Percentiles rank a stretch among this genome's conserved stretches.
Evolutionary conservation across 2,888 invertebrate genomes (phyloP).

Genomic region (Mechanitis messenoides): DNA sequence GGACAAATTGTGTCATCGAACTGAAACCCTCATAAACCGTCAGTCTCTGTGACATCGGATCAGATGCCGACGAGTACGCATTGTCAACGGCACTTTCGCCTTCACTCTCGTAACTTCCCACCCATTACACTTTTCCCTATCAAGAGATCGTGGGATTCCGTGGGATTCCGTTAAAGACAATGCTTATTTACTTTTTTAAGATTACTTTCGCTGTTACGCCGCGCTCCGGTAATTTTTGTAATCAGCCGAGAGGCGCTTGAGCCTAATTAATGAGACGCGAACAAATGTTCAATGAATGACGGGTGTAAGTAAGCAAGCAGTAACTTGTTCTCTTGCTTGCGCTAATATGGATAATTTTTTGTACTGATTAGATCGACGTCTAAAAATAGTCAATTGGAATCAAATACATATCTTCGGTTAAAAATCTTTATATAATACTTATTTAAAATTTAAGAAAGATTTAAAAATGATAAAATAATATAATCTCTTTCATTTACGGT

Average conservation of each 20-base stretch:
- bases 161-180: constrained; percentile 60
- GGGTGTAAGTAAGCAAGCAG: constrained; percentile 9
- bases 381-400: neutral
- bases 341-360: neutral
- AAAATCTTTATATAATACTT: too few species aligned
- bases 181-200: constrained; percentile 61
- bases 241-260: constrained; percentile 41
- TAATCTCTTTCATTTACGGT: too few species aligned
- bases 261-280: constrained; percentile 36
- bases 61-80: constrained; percentile 32
- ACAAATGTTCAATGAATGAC: constrained; percentile 24
- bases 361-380: neutral
- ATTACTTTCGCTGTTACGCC: constrained; percentile 66
- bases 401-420: too few species aligned
- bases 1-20: constrained; percentile 25
- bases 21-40: constrained; percentile 33
- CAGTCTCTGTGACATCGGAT: constrained; percentile 15
- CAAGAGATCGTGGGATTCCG: constrained; percentile 68
- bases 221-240: constrained; percentile 53
- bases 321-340: constrained; percentile 9
- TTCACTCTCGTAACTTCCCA: constrained; percentile 61
- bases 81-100: constrained; percentile 64
- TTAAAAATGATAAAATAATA: too few species aligned
- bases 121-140: constrained; percentile 70
- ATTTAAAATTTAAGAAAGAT: too few species aligned